Conservation (phyloP, 2,888 invertebrate genomes). For the Gnatocerus cornutus region DNA sequence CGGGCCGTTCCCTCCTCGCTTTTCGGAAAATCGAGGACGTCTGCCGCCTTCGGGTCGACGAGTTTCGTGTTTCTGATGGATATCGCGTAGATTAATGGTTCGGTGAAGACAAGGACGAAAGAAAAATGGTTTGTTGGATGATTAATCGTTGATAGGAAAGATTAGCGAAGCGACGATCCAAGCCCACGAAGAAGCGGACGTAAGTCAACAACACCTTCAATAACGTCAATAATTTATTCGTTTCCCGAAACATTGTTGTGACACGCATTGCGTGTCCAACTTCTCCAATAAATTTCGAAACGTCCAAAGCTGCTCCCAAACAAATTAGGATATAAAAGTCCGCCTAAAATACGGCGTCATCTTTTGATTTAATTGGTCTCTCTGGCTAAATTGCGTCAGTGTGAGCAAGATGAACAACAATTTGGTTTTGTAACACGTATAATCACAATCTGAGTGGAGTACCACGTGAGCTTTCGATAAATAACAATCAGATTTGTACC, state of each 20-base stretch:
- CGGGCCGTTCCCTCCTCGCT: slow-evolving; percentile 18
- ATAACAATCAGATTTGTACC: slow-evolving; percentile 42
- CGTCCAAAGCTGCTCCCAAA: slow-evolving; percentile 26
- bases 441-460: slow-evolving; percentile 43
- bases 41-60: slow-evolving; percentile 22
- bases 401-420: slow-evolving; percentile 45
- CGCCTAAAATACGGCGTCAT: slow-evolving; percentile 21
- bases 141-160: slow-evolving; percentile 26
- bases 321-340: slow-evolving; percentile 43
- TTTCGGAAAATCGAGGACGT: slow-evolving; percentile 23
- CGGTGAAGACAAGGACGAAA: slow-evolving; percentile 16
- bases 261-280: background rate
- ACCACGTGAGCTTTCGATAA: slow-evolving; percentile 37
- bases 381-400: slow-evolving; percentile 31
- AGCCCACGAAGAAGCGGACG: background rate
- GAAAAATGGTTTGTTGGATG: slow-evolving; percentile 16
- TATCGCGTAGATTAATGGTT: slow-evolving; percentile 41
- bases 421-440: slow-evolving; percentile 43
- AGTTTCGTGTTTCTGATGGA: slow-evolving; percentile 27
- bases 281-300: slow-evolving; percentile 20
- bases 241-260: no score
- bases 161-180: slow-evolving; percentile 12
- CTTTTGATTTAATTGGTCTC: slow-evolving; percentile 43
- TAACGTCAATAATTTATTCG: background rate
- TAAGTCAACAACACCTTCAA: background rate